Evolutionary conservation across 2,797 vertebrate species (phyloP), one percentile per base, ranked within the genome.

Genomic region (Etheostoma nigrum): DNA sequence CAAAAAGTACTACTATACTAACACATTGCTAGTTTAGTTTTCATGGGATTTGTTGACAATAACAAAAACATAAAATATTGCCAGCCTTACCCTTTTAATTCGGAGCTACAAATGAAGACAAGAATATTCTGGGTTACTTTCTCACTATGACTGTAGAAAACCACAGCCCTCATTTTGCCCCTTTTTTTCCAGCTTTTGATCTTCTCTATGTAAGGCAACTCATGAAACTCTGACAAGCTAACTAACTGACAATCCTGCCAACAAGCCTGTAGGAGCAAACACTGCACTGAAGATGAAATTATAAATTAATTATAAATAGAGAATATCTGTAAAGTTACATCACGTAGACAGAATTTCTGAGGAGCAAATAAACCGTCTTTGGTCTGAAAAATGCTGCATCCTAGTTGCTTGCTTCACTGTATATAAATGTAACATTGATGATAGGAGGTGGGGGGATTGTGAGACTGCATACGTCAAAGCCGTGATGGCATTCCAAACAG

Each of bases 201-300:
- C 71, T 63, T 78, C 52, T 79, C 55, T 23, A 16, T 65, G 66
- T 66, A 52, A 69, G 67, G 49, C 68, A 30, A 61, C 78, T 88
- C 72, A 77, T 79, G 67, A 75, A 86, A 68, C 76, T 77, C 77
- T 61, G 76, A 85, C 47, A 2, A 71, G 76, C 72, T 67, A 57
- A 49, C 47, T 45, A 78, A 83, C 72, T 85, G 82, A 83, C 79
- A 78, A 82, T 63, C 25, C 74, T 85, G 76, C 69, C 80, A 85
- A 83, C 76, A 75, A 76, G 81, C 74, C 70, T 58, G 68, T 67
- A 25, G 72, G 53, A 87, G 76, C 78, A 86, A 91, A 81, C 73
- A 67, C 73, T 64, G 66, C 59, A 36, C 16, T 77, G 67, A 78
- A 67, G 69, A 73, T 65, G 49, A 76, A 61, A 83, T 82, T 75